phyloP scores from a whole-genome alignment of 2,888 invertebrate species.

The Monochamus alternatus region DNA sequence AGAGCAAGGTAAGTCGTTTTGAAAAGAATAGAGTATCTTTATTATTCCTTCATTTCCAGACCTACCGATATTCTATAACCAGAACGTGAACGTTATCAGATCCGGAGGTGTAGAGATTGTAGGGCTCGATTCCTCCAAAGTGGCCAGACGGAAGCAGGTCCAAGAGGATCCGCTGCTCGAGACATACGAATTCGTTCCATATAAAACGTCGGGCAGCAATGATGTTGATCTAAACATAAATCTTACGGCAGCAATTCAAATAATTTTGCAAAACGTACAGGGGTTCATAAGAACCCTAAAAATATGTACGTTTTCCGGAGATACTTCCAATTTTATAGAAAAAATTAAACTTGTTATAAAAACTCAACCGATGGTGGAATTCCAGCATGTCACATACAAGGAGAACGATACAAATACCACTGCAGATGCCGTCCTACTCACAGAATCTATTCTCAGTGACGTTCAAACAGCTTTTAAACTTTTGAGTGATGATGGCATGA shows the following conservation, averaged over 20 bases:
- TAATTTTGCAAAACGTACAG: slow-evolving; percentile 48
- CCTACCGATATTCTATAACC: slow-evolving; percentile 67
- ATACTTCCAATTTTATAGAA: slow-evolving; percentile 21
- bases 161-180: slow-evolving; percentile 74
- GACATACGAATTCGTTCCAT: slow-evolving; percentile 73
- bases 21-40: neutral
- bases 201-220: slow-evolving; percentile 62
- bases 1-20: slow-evolving; percentile 23
- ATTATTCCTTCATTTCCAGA: slow-evolving; percentile 58
- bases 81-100: slow-evolving; percentile 67
- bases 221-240: slow-evolving; percentile 41
- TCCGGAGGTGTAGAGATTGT: slow-evolving; percentile 76
- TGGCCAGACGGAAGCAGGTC: slow-evolving; percentile 70
- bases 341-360: slow-evolving; percentile 38
- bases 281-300: slow-evolving; percentile 32
- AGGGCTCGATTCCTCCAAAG: slow-evolving; percentile 75
- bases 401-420: slow-evolving; percentile 23
- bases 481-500: slow-evolving; percentile 45
- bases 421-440: slow-evolving; percentile 42
- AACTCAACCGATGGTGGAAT: slow-evolving; percentile 34
- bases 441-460: slow-evolving; percentile 18
- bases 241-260: slow-evolving; percentile 47
- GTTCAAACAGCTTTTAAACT: slow-evolving; percentile 4
- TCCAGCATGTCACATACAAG: slow-evolving; percentile 10
- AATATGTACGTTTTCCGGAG: slow-evolving; percentile 32